Evolutionary conservation across 1,140 invertebrate species (phyloP).

Genomic region (Sminthurides bifidus): DNA sequence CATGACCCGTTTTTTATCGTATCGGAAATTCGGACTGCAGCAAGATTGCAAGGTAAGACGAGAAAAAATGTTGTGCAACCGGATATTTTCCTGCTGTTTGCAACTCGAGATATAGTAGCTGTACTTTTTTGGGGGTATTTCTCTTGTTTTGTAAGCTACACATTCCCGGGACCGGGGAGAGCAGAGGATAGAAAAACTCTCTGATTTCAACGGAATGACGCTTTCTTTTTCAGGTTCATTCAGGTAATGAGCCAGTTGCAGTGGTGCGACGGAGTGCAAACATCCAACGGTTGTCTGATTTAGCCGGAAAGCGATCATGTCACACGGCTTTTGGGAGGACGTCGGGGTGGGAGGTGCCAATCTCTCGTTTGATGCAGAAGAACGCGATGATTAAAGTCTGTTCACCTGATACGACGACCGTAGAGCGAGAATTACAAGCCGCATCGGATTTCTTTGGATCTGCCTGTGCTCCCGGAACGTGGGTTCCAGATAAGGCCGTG

Average conservation of each 20-base stretch:
- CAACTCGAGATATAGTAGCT: too few species aligned
- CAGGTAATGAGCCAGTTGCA: slow-evolving; percentile 62
- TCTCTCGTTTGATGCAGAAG: slow-evolving; percentile 54
- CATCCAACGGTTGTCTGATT: slow-evolving; percentile 49
- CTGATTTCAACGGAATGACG: neutral
- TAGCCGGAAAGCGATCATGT: slow-evolving; percentile 61
- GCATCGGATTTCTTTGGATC: slow-evolving; percentile 57
- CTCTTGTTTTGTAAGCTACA: too few species aligned
- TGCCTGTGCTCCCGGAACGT: slow-evolving; percentile 64
- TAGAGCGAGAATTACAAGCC: slow-evolving; percentile 60
- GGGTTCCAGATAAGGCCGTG: slow-evolving; percentile 55
- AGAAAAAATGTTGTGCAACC: too few species aligned
- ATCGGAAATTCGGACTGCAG: slow-evolving; percentile 24
- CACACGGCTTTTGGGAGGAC: slow-evolving; percentile 66
- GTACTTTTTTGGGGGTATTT: too few species aligned
- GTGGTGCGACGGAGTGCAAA: slow-evolving; percentile 55
- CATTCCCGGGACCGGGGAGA: neutral
- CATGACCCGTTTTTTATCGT: slow-evolving; percentile 30
- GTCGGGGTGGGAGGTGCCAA: slow-evolving; percentile 57
- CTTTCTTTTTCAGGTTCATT: slow-evolving; percentile 45
- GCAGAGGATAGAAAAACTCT: neutral
- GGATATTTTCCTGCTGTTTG: neutral
- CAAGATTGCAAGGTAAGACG: slow-evolving; percentile 20
- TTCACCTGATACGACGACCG: slow-evolving; percentile 52
- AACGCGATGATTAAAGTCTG: slow-evolving; percentile 52